These are phyloP conservation scores for Tiphia femorata DNA, from an alignment of 2,888 invertebrate genomes.

Conservation along the genomic window DNA sequence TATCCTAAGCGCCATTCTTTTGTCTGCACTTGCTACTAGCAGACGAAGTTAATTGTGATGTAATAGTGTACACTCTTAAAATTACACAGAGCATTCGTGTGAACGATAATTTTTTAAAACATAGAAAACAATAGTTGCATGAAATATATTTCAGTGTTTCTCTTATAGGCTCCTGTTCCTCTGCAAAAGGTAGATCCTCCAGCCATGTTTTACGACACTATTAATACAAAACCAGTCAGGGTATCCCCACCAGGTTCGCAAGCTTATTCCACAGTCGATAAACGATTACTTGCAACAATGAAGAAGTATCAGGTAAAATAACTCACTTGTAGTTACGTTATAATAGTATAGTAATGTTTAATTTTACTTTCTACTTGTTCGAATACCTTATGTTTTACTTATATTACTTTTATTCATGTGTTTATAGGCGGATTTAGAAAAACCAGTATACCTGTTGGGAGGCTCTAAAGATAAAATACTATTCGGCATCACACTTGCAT, in stretches of 20 bases:
- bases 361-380: neutral
- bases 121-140: too few species aligned
- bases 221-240: constrained; percentile 33
- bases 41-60: too few species aligned
- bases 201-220: constrained; percentile 44
- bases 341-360: neutral
- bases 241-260: neutral
- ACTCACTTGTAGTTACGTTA: too few species aligned
- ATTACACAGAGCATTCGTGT: too few species aligned
- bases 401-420: constrained; percentile 1
- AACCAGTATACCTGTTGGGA: constrained; percentile 36
- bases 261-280: neutral
- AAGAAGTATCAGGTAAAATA: constrained; percentile 23
- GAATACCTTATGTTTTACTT: neutral
- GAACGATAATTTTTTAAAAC: too few species aligned
- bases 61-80: too few species aligned
- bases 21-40: too few species aligned
- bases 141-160: too few species aligned
- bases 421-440: constrained; percentile 51
- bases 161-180: too few species aligned
- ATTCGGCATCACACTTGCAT: constrained; percentile 69
- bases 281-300: neutral
- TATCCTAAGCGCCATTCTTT: too few species aligned
- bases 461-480: constrained; percentile 44
- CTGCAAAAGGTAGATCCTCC: constrained; percentile 42